phyloP scores from a whole-genome alignment of 2,113 vertebrate genomes.

The Ellobius talpinus region DNA sequence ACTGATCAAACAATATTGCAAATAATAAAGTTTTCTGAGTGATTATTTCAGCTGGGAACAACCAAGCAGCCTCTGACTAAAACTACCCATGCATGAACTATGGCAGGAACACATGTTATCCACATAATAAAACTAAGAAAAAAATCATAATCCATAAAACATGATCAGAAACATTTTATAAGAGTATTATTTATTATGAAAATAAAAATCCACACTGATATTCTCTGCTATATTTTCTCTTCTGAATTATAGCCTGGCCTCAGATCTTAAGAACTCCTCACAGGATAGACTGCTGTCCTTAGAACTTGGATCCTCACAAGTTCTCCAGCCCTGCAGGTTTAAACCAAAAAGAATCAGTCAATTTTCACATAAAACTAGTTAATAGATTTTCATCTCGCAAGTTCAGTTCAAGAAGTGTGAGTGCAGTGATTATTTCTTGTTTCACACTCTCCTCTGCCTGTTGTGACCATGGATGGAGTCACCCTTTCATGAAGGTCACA shows the following conservation, averaged over 20 bases:
- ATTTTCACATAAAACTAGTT: background rate
- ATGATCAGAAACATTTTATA: slow-evolving; percentile 26
- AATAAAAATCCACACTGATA: background rate
- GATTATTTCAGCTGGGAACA: too few relatives aligned
- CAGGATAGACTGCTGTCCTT: background rate
- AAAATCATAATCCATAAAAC: slow-evolving; percentile 32
- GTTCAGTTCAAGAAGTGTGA: background rate
- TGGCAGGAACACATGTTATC: background rate
- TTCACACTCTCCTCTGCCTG: background rate
- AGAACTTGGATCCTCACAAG: background rate
- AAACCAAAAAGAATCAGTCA: slow-evolving; percentile 44
- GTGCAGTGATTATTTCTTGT: background rate
- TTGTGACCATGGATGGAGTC: background rate
- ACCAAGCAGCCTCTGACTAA: too few relatives aligned
- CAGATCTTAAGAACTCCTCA: slow-evolving; percentile 6
- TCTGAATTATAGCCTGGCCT: background rate
- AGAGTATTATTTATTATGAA: slow-evolving; percentile 64
- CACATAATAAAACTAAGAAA: background rate
- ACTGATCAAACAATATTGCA: too few relatives aligned
- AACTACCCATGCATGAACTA: background rate
- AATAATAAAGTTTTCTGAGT: too few relatives aligned
- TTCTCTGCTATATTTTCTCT: background rate
- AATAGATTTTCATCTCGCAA: background rate
- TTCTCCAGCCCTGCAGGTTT: background rate
- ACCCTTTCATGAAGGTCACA: background rate